phyloP scores from a whole-genome alignment of 2,797 vertebrate genomes.

The Vireo griseus region DNA sequence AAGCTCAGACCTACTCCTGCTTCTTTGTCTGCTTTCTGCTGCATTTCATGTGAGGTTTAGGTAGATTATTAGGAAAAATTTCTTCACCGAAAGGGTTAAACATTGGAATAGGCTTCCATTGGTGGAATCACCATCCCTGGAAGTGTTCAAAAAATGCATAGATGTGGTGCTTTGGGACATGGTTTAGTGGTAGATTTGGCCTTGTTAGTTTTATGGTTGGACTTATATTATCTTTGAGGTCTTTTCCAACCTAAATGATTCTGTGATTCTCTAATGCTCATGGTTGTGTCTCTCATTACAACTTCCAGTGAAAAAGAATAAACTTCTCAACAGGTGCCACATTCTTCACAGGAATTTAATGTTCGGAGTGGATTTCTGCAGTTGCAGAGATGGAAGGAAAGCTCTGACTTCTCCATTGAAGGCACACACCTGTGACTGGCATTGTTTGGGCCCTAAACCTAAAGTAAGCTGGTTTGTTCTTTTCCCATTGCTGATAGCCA shows the following conservation, averaged over 20 bases:
- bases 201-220: rapidly evolving
- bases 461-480: background rate
- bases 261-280: background rate
- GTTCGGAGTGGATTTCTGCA: background rate
- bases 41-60: background rate
- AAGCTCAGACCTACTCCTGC: background rate
- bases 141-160: background rate
- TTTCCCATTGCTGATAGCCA: background rate
- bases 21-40: background rate
- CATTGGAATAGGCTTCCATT: background rate
- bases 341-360: background rate
- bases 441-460: background rate
- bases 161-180: background rate
- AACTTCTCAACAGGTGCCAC: background rate
- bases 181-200: background rate
- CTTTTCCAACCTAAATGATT: background rate
- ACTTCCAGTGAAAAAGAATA: background rate
- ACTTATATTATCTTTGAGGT: background rate
- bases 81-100: background rate
- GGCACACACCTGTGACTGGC: background rate
- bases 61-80: background rate
- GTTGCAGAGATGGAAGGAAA: background rate
- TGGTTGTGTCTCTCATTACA: rapidly evolving
- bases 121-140: background rate
- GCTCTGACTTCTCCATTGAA: background rate